A percentile compares a stretch with the other conserved stretches of the same genome.
Evolutionary conservation across 2,797 vertebrate genomes (phyloP).

Genomic region (Esox lucius): DNA sequence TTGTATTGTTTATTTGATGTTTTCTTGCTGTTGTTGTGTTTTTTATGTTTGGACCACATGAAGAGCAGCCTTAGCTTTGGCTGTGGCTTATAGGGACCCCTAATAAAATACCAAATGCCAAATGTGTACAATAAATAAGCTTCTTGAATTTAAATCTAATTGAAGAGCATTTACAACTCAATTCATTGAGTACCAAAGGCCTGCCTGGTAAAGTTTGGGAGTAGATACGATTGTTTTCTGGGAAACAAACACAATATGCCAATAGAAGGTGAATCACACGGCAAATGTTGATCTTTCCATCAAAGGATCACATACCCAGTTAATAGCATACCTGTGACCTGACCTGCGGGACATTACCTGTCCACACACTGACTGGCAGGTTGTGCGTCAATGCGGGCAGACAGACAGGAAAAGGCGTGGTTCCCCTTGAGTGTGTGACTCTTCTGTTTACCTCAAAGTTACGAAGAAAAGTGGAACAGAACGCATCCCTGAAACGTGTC

Average conservation of each 20-base stretch:
- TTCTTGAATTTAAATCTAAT: too few species aligned
- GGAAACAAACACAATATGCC: constrained; percentile 53
- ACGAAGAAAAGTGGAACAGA: constrained; percentile 48
- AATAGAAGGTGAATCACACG: constrained; percentile 59
- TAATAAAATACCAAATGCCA: too few species aligned
- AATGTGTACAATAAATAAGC: too few species aligned
- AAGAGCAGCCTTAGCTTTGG: too few species aligned
- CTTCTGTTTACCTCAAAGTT: constrained; percentile 55
- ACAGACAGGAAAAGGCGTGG: constrained; percentile 1
- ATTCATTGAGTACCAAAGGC: too few species aligned
- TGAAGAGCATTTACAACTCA: too few species aligned
- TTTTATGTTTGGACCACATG: too few species aligned
- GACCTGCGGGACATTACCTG: constrained; percentile 28
- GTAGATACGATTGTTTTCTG: constrained; percentile 56
- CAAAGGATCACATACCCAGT: constrained; percentile 35
- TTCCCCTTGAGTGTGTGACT: constrained; percentile 22
- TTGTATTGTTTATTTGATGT: too few species aligned
- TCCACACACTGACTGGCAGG: neutral
- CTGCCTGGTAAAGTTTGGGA: constrained; percentile 10
- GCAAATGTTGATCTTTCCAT: constrained; percentile 48
- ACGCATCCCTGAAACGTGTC: constrained; percentile 39
- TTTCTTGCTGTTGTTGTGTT: too few species aligned
- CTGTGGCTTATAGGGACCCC: too few species aligned
- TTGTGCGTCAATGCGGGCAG: neutral
- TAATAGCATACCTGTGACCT: constrained; percentile 52